phyloP scores from a whole-genome alignment of 2,797 vertebrate species.

The Phrynocephalus guinanensis region DNA sequence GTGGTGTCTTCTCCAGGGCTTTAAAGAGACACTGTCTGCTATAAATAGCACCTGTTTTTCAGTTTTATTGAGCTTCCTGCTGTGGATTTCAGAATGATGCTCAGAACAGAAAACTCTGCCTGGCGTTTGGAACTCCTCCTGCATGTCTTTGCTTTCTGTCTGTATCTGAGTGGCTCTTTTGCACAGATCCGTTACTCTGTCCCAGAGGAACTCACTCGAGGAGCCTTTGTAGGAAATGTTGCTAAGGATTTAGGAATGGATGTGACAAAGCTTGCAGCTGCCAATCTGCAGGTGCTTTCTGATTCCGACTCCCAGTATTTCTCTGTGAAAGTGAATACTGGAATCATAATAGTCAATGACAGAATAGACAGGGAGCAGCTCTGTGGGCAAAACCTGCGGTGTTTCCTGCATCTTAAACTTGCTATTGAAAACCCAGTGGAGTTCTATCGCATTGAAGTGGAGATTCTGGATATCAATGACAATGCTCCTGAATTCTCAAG shows the following conservation, averaged over 20 bases:
- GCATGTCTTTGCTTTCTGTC: conserved; percentile 71
- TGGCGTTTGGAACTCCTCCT: conserved; percentile 70
- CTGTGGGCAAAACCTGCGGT: conserved; percentile 81
- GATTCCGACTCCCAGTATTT: conserved; percentile 85
- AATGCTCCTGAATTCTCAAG: conserved; percentile 78
- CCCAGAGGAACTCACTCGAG: conserved; percentile 83
- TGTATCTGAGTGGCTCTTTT: conserved; percentile 74
- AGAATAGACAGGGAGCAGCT: conserved; percentile 84
- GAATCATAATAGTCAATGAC: conserved; percentile 83
- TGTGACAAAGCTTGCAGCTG: conserved; percentile 80
- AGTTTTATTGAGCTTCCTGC: conserved; percentile 63
- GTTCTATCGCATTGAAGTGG: conserved; percentile 80
- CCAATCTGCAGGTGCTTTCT: conserved; percentile 82
- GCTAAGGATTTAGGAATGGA: conserved; percentile 82
- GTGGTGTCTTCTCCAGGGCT: conserved; percentile 12
- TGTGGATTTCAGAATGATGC: conserved; percentile 69
- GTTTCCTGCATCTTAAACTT: conserved; percentile 80
- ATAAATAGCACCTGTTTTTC: conserved; percentile 40
- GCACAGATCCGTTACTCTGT: conserved; percentile 86
- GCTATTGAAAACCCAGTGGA: conserved; percentile 82
- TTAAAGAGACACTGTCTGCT: conserved; percentile 27
- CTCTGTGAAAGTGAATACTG: conserved; percentile 80
- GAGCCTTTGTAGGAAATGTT: conserved; percentile 83
- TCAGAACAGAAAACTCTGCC: conserved; percentile 63
- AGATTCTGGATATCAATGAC: conserved; percentile 84